phyloP scores from a whole-genome alignment of 2,113 vertebrate species.

The Hippocampus abdominalis region DNA sequence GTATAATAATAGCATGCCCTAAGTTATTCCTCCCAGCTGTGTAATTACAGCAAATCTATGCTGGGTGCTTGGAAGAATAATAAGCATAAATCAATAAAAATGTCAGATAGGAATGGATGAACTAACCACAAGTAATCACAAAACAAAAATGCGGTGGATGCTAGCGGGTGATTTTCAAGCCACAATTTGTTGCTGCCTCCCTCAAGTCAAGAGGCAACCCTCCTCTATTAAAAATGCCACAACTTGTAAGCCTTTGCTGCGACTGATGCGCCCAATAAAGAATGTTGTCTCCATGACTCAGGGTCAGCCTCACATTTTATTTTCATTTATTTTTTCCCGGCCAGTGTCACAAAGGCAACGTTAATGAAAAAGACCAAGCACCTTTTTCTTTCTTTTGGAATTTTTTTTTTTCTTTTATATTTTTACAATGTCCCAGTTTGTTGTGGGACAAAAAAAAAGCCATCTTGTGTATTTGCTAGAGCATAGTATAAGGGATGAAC shows the following conservation, averaged over 20 bases:
- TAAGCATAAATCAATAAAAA: slow-evolving; percentile 35
- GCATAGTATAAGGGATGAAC: slow-evolving; percentile 7
- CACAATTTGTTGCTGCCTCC: slow-evolving; percentile 31
- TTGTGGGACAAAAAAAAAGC: neutral
- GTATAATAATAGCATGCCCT: neutral
- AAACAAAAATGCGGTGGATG: slow-evolving; percentile 15
- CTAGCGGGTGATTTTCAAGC: slow-evolving; percentile 15
- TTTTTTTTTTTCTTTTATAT: neutral
- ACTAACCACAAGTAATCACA: slow-evolving; percentile 29
- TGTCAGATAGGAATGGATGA: slow-evolving; percentile 13
- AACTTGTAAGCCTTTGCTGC: slow-evolving; percentile 60
- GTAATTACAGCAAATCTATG: neutral
- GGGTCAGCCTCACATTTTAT: slow-evolving; percentile 36
- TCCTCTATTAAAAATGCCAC: slow-evolving; percentile 56
- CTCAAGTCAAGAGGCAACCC: slow-evolving; percentile 17
- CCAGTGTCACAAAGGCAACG: neutral
- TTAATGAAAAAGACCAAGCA: neutral
- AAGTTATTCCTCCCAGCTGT: neutral
- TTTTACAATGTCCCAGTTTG: neutral
- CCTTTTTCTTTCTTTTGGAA: neutral
- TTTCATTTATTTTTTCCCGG: slow-evolving; percentile 7
- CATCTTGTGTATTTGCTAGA: neutral
- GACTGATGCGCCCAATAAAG: slow-evolving; percentile 57
- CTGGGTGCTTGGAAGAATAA: slow-evolving; percentile 26
- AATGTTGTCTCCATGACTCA: slow-evolving; percentile 57